Evolutionary conservation across 37 sponge, comb jelly and placozoan species (phyloP).

Genomic region (Hormiphora californensis): DNA sequence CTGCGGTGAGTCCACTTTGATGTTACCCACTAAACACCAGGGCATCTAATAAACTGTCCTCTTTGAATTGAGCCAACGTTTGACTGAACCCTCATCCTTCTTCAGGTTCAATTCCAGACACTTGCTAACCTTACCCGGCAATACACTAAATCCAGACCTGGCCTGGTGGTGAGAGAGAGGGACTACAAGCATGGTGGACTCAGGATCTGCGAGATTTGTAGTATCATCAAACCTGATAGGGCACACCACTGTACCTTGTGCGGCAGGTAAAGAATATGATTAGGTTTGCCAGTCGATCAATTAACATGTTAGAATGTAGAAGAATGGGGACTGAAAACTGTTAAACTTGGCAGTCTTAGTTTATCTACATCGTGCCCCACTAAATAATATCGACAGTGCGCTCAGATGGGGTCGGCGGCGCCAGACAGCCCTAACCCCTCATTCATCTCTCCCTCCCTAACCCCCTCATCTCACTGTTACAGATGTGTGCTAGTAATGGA

Average conservation of each 20-base stretch:
- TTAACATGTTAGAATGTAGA: too few species aligned
- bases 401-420: too few species aligned
- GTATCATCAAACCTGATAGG: constrained; percentile 45
- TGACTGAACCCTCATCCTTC: not conserved
- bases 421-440: too few species aligned
- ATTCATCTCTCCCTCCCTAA: too few species aligned
- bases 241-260: constrained; percentile 20
- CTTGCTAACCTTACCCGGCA: constrained; percentile 20
- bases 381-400: too few species aligned
- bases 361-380: too few species aligned
- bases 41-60: not conserved
- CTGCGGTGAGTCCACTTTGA: not conserved
- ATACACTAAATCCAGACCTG: not conserved
- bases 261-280: not conserved
- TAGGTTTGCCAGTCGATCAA: too few species aligned
- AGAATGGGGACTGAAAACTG: too few species aligned
- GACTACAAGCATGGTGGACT: constrained; percentile 48
- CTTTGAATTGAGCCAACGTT: not conserved
- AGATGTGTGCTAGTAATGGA: constrained; percentile 13
- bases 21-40: not conserved
- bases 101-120: constrained; percentile 15
- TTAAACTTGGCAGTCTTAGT: too few species aligned
- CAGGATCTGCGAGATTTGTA: constrained; percentile 42
- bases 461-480: not conserved
- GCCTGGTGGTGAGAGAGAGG: constrained; percentile 4